Percentiles rank a stretch among this genome's conserved stretches.
These are phyloP conservation scores for Galeruca laticollis DNA, from an alignment of 2,888 invertebrate genomes.

Conservation along the genomic window DNA sequence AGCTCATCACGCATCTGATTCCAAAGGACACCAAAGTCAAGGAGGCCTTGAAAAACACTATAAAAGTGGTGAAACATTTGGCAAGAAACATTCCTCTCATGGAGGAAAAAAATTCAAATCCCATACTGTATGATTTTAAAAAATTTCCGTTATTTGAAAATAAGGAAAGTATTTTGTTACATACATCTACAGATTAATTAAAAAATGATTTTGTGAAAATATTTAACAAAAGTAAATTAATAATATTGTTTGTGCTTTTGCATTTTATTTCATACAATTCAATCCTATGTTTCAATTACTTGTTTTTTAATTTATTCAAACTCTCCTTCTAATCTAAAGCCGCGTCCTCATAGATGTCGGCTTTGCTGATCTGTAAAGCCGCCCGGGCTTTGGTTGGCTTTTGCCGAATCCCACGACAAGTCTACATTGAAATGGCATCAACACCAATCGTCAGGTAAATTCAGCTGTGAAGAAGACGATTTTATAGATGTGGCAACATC, in stretches of 20 bases:
- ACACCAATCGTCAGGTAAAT: no score
- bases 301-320: no score
- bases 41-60: slow-evolving; percentile 56
- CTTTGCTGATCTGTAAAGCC: no score
- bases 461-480: no score
- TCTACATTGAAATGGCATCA: no score
- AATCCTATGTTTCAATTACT: no score
- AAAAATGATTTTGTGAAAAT: not conserved
- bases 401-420: no score
- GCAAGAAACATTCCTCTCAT: slow-evolving; percentile 59
- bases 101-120: slow-evolving; percentile 58
- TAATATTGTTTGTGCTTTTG: not conserved
- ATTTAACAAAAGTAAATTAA: not conserved
- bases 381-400: no score
- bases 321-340: no score
- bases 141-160: not conserved
- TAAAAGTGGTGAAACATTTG: slow-evolving; percentile 59
- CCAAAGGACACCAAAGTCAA: slow-evolving; percentile 59
- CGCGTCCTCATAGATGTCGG: no score
- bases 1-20: slow-evolving; percentile 58
- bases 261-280: not conserved
- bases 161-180: not conserved
- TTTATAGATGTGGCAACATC: no score
- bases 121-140: not conserved
- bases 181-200: not conserved